Base-by-base conservation (phyloP, 1,140 invertebrate genomes). In the Bombus impatiens region DNA sequence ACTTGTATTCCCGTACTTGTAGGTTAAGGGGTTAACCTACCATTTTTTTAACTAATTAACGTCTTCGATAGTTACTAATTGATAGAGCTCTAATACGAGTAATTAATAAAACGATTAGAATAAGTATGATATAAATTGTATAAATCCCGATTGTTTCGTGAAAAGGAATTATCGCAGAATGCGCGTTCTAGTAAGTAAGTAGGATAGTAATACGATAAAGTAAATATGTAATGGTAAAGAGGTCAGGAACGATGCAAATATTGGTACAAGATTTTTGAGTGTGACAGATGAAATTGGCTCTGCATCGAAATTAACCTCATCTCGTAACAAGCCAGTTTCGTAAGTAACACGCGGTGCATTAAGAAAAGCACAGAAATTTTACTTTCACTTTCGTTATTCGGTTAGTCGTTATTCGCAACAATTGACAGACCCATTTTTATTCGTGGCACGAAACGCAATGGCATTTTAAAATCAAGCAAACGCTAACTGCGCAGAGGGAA, bases 351-450 rank as follows among this genome's bases (percentile, higher is more conserved):
- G 0, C 12, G 5, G 25, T 22, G 35, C 47, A 53, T 77, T 37
- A 70, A 72, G 28, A 47, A 82, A 84, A 87, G 68, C 28, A 28
- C 42, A 44, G 72, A 90, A 89, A 79, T 83, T 68, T 59, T 86
- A 86, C 88, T 89, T 84, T 87, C 88, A 84, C 88, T 89, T 80
- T 86, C 76, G 68, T 80, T 72, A 42, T 53, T 62, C 35, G 35
- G 57, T 78, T 76, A 76, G n/a, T 72, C 74, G 70, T 76, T 84
- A 68, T 68, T 68, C 67, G 74, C 44, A 80, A 86, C 79, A 87
- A 89, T 80, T 44, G 81, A 72, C 53, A 82, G 65, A 18, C 76
- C 44, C 32, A 82, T 57, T 87, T 82, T 84, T 82, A 90, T 90
- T 90, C 88, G 65, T n/a, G 62, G 70, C 88, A 90, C 88, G 84